Evolutionary conservation across 1,140 invertebrate species (phyloP), one percentile per base, ranked within the genome.

Genomic region (Drosophila tani): DNA sequence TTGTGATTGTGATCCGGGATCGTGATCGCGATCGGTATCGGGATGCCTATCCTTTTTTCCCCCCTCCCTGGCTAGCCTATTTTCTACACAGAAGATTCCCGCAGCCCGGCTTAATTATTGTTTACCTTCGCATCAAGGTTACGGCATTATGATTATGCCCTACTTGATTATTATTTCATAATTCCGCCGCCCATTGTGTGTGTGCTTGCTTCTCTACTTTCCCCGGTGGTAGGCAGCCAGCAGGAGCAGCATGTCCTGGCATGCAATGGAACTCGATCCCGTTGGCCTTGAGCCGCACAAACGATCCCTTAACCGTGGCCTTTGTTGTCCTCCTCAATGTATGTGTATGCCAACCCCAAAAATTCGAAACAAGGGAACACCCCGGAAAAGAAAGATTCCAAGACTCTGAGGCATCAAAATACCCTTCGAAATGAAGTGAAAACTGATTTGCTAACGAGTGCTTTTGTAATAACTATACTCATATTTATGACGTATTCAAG

Each of bases 161-260:
- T 70, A 84, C 77, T 78, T 88, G 81, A 88, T 84, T 87, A 84
- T 90, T 90, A 88, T 79, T 90, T 87, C 84, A 87, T 84, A 88
- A 87, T 84, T 73, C 67, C 19, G 62, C 58, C 62, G 58, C 57
- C 50, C 64, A 47, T 81, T 46, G 51, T 49, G 32, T 49, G 32
- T 66, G n/a, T 38, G 21, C 41, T 47, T 56, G 40, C 38, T 66
- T 63, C 74, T 79, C 79, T 79, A 82, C 82, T 75, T 86, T 82
- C 62, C 49, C 51, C 67, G 66, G 45, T 60, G 29, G 40, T 27
- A 32, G 15, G 45, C 50, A 32, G 27, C 6, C 27, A 17, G 32
- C 19, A 40, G 40, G 5, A 41, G 14, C 32, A 45, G 50, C 67
- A 74, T 79, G 84, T 80, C 74, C 62, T 81, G 75, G 82, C 82